Percentiles rank a stretch among this genome's conserved stretches.
Conservation (phyloP, 1,140 invertebrate species). For the Diorhabda sublineata region DNA sequence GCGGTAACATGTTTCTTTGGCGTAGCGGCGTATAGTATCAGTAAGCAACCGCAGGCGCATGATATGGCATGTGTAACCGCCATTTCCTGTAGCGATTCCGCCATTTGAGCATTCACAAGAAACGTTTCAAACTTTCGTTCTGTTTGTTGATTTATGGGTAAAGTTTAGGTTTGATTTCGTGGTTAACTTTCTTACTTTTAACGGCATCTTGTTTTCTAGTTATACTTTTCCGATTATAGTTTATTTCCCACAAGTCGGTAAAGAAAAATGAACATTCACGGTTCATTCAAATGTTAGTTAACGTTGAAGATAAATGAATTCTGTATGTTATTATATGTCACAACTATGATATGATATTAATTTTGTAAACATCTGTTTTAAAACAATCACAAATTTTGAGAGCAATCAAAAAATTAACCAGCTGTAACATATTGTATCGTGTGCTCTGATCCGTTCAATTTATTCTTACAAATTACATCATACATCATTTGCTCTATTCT, state of each 20-base stretch:
- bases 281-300: too few species aligned
- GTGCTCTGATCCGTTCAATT: too few species aligned
- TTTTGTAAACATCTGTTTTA: too few species aligned
- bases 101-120: constrained; percentile 28
- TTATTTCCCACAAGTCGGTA: neutral
- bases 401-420: too few species aligned
- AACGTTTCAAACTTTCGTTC: constrained; percentile 26
- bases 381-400: too few species aligned
- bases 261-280: too few species aligned
- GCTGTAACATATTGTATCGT: too few species aligned
- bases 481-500: too few species aligned
- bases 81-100: constrained; percentile 27
- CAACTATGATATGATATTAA: too few species aligned
- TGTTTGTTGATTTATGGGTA: constrained; percentile 29
- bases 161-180: constrained; percentile 27
- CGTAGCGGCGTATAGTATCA: neutral
- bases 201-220: constrained; percentile 18
- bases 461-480: too few species aligned
- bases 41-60: neutral
- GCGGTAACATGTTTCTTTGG: neutral
- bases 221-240: constrained; percentile 5
- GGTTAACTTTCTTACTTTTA: constrained; percentile 13
- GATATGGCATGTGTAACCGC: constrained; percentile 25
- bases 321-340: too few species aligned
- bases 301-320: too few species aligned